These are phyloP conservation scores for Dendrolimus pini DNA, from an alignment of 2,888 invertebrate genomes.

Conservation along the genomic window DNA sequence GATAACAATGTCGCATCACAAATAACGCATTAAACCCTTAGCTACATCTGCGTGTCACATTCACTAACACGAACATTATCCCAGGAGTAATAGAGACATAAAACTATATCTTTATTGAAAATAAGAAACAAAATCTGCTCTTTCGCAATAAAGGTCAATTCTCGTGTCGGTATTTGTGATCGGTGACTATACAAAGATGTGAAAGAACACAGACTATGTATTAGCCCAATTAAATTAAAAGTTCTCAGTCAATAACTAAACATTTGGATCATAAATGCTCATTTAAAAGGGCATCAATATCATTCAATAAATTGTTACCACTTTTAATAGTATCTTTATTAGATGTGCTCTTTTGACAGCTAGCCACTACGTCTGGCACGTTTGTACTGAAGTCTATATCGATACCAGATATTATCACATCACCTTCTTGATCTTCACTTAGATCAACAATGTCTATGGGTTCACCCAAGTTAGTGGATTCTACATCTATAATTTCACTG, in stretches of 20 bases:
- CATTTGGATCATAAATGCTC: constrained; percentile 47
- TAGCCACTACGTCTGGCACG: constrained; percentile 65
- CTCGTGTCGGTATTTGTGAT: no score
- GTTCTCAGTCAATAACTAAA: constrained; percentile 2
- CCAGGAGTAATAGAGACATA: no score
- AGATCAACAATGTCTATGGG: constrained; percentile 55
- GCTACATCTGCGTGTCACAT: no score
- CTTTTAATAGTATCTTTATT: constrained; percentile 8
- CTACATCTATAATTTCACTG: constrained; percentile 51
- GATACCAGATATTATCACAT: constrained; percentile 34
- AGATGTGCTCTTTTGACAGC: constrained; percentile 40
- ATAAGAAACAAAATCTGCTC: no score
- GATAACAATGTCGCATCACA: no score
- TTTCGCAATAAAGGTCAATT: no score
- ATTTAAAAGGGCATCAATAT: constrained; percentile 44
- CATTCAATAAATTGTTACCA: constrained; percentile 36
- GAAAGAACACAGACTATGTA: no score
- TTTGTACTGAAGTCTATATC: constrained; percentile 49
- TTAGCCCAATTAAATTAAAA: background rate
- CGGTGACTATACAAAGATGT: no score
- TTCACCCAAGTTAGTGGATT: constrained; percentile 35
- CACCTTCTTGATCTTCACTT: constrained; percentile 48
- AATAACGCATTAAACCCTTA: no score
- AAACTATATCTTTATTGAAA: no score
- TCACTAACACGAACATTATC: no score